Evolutionary conservation across 2,797 vertebrate species (phyloP).

Genomic region (Lemur catta): DNA sequence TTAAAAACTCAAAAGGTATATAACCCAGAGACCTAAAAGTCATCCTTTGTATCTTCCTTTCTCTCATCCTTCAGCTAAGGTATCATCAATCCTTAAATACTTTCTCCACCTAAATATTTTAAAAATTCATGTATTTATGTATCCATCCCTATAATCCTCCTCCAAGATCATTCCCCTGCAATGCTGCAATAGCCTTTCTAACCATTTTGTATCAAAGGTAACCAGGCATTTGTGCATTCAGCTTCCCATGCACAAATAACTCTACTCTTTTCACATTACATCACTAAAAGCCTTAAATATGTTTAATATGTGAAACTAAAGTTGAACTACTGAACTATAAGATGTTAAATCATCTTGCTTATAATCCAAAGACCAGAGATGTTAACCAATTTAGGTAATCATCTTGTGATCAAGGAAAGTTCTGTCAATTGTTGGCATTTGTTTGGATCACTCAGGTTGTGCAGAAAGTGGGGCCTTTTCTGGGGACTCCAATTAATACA

Average conservation of each 20-base stretch:
- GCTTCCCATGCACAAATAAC: background rate
- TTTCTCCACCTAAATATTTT: background rate
- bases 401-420: background rate
- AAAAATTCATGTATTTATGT: background rate
- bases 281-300: background rate
- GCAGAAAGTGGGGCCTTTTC: background rate
- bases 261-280: background rate
- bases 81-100: background rate
- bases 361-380: background rate
- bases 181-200: background rate
- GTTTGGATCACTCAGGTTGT: background rate
- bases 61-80: background rate
- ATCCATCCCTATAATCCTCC: background rate
- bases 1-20: background rate
- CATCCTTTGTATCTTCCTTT: background rate
- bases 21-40: background rate
- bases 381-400: background rate
- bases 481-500: background rate
- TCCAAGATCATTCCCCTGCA: background rate
- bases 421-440: background rate
- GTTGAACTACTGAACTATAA: background rate
- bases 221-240: background rate
- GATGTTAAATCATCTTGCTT: background rate
- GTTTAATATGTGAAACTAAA: background rate
- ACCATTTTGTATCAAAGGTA: background rate